Conservation (phyloP, 2,113 vertebrate species). For the Bos indicus region DNA sequence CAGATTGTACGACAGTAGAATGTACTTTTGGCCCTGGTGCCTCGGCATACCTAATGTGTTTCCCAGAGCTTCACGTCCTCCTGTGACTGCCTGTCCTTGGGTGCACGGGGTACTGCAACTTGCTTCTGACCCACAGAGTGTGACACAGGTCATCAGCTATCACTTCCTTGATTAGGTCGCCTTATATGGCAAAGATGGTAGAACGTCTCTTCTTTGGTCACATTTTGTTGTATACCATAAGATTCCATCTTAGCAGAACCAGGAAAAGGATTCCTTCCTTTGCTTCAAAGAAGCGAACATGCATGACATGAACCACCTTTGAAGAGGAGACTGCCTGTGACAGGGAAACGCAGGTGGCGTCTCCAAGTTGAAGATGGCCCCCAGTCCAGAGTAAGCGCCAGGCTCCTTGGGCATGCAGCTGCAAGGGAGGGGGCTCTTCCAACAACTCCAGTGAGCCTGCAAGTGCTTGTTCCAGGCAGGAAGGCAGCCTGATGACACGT, state of each 20-base stretch:
- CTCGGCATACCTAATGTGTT: no score
- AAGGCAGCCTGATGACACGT: background rate
- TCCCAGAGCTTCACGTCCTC: background rate
- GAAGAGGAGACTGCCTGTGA: background rate
- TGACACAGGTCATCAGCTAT: background rate
- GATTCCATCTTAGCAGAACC: background rate
- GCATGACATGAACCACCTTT: background rate
- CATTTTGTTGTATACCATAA: rapidly evolving
- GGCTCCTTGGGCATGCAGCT: background rate
- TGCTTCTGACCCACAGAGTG: background rate
- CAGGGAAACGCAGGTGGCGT: background rate
- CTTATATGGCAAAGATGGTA: background rate
- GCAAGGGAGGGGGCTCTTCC: background rate
- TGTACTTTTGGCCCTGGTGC: background rate
- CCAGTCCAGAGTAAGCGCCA: background rate
- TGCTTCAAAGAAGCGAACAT: background rate
- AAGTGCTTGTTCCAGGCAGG: background rate
- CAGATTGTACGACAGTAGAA: no score
- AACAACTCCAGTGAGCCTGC: background rate
- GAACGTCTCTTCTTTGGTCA: background rate
- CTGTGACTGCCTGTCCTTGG: background rate
- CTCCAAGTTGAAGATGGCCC: background rate
- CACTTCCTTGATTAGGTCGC: background rate
- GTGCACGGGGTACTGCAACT: background rate
- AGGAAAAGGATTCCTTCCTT: background rate